A percentile compares a stretch with the other conserved stretches of the same genome.
Evolutionary conservation across 2,888 invertebrate genomes (phyloP).

Genomic region (Conomelus anceps): DNA sequence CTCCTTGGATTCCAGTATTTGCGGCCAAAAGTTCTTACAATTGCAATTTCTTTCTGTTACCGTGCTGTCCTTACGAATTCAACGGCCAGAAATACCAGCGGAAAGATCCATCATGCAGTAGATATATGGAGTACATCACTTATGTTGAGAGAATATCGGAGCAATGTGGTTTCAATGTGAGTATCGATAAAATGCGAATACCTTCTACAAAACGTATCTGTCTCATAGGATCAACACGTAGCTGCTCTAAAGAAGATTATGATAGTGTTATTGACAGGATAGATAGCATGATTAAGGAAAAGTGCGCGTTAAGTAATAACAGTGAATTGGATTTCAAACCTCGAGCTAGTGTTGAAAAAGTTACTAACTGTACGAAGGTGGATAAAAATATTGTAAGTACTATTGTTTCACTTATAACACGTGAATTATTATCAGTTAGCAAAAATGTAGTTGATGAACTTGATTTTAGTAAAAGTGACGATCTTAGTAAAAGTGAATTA

Average conservation of each 20-base stretch:
- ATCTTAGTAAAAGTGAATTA: constrained; percentile 12
- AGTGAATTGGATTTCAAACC: constrained; percentile 52
- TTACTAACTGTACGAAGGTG: constrained; percentile 80
- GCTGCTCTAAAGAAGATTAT: constrained; percentile 42
- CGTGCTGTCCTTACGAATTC: constrained; percentile 93
- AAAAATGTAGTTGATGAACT: constrained; percentile 34
- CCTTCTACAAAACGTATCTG: constrained; percentile 93
- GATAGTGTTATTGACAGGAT: constrained; percentile 43
- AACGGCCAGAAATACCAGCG: constrained; percentile 76
- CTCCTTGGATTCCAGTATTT: constrained; percentile 95
- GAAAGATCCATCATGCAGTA: constrained; percentile 60
- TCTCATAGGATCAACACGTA: constrained; percentile 55
- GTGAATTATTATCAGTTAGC: constrained; percentile 47
- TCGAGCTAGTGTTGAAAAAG: constrained; percentile 59
- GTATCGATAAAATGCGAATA: constrained; percentile 80
- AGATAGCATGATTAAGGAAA: constrained; percentile 44
- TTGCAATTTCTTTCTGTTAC: constrained; percentile 81
- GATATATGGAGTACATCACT: constrained; percentile 67
- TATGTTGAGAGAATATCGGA: constrained; percentile 56
- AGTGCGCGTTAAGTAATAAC: constrained; percentile 27
- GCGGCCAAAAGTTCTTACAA: constrained; percentile 68
- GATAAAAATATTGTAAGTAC: constrained; percentile 55
- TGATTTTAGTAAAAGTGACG: constrained; percentile 10
- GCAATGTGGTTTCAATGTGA: constrained; percentile 65
- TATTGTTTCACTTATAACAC: constrained; percentile 58